Evolutionary conservation across 2,797 vertebrate species (phyloP), one percentile per base, ranked within the genome.

Genomic region (Pipistrellus pipistrellus): DNA sequence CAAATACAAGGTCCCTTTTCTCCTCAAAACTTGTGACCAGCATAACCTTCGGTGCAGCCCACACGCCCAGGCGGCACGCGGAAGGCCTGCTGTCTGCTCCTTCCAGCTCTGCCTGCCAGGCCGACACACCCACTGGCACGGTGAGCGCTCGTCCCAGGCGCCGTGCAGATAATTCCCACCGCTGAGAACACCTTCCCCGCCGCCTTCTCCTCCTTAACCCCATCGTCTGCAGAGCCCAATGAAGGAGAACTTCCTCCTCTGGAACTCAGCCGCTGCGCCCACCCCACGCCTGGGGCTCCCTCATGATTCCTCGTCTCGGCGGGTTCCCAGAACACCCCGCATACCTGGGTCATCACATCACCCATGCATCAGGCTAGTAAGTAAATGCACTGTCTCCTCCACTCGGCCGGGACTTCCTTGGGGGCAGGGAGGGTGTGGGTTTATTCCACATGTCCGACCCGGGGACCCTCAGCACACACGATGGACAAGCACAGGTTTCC

Each of bases 281-380:
- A 71, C 17, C 81, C 38, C 30, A 25, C 0, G 14, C 90, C 94
- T 55, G 41, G 20, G n/a, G 51, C 87, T 83, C 38, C 62, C 80
- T 88, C 35, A 13, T 27, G 17, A 77, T 66, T 85, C 55, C 68
- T 76, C 14, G 46, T 82, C 53, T 87, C 3, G 1, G 46, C 1
- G 0, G 2, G 46, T 93, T 91, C 88, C 82, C 92, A 86, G 30
- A 73, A 46, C 64, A 82, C n/a, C 44, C 57, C 86, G 46, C 64
- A 73, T 82, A 69, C 90, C 64, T 96, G 85, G 35, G 21, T 48
- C 32, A 32, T 95, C 21, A 10, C 38, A 84, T 90, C 95, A 93
- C 0, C 68, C n/a, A 25, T 81, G 92, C 46, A 85, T 53, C 66
- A 66, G 89, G 81, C 81, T 35, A 32, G 20, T 11, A 92, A 44